phyloP scores from a whole-genome alignment of 2,888 invertebrate genomes.

The Cheilosia soror region DNA sequence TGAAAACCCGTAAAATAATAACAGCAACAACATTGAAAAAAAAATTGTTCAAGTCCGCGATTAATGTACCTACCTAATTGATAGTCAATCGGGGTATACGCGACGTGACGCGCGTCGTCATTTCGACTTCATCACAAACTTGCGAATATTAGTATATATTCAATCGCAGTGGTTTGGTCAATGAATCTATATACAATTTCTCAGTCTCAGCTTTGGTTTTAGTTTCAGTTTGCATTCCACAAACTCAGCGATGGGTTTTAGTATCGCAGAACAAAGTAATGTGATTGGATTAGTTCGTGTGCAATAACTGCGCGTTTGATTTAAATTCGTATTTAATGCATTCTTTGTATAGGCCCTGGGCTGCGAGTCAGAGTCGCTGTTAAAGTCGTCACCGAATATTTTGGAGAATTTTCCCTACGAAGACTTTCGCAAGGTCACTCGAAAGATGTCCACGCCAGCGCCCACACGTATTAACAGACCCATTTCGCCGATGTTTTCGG shows the following conservation, averaged over 20 bases:
- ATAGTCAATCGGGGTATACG: slow-evolving; percentile 53
- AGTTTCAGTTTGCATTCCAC: slow-evolving; percentile 45
- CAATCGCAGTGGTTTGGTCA: slow-evolving; percentile 29
- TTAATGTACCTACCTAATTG: slow-evolving; percentile 44
- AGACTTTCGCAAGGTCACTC: slow-evolving; percentile 77
- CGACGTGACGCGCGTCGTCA: slow-evolving; percentile 63
- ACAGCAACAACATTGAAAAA: neutral
- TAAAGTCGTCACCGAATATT: slow-evolving; percentile 83
- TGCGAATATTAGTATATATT: slow-evolving; percentile 28
- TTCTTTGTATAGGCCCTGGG: slow-evolving; percentile 64
- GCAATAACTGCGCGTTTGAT: slow-evolving; percentile 22
- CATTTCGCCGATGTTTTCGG: slow-evolving; percentile 81
- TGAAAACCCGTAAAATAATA: neutral
- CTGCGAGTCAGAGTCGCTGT: slow-evolving; percentile 79
- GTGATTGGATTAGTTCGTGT: slow-evolving; percentile 46
- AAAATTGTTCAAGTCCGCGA: slow-evolving; percentile 34
- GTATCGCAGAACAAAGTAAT: slow-evolving; percentile 51
- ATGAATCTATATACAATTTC: slow-evolving; percentile 28
- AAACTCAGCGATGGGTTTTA: slow-evolving; percentile 67
- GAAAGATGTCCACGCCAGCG: slow-evolving; percentile 66
- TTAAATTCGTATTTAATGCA: slow-evolving; percentile 38
- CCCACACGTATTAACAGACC: slow-evolving; percentile 57
- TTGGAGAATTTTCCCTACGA: slow-evolving; percentile 83
- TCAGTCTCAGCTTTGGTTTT: neutral
- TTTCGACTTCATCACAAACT: slow-evolving; percentile 37